Evolutionary conservation across 1,140 invertebrate genomes (phyloP), one percentile per base, ranked within the genome.

Genomic region (Drosophila hydei): DNA sequence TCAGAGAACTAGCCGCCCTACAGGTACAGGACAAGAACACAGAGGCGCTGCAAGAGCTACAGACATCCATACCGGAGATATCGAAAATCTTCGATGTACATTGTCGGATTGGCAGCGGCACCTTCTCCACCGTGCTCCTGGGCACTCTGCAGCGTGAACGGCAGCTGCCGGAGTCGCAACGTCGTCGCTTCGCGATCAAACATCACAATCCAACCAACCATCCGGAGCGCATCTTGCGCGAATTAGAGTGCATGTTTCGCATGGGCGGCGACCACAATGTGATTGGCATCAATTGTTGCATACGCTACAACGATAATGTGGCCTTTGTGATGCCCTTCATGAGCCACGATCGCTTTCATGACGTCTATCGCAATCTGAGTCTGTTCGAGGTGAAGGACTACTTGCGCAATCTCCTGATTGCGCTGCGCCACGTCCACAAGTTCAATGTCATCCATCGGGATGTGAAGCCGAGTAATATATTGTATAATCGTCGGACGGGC

Each of bases 281-380:
- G 25, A 96, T 97, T 81, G 95, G 95, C 38, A 93, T 98, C 54
- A 94, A 96, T 74, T 93, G 96, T 61, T 97, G 96, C 89, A 92
- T 97, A 21, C 93, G 97, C 63, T 94, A 95, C 77, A 93, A 94
- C 60, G 96, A 97, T 61, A 95, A 96, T 72, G 94, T 98, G 71
- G 96, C 96, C 48, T 96, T 98, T 92, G 94, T 98, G 19, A 98
- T 98, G 97, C 97, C 97, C n/a, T 97, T 96, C 91, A 95, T 98
- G 93, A 94, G 94, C 68, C 97, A 98, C 91, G 90, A 91, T 73
- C 84, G 76, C 42, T 93, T 93, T 11, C 91, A 97, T 95, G 96
- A 97, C 84, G 96, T 97, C 90, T 93, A 95, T 47, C 91, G 92
- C 27, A 92, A 94, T 56, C 94, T 96, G 94, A 93, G 92, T 76